Evolutionary conservation across 2,113 vertebrate species (phyloP).

Genomic region (Strix aluco): DNA sequence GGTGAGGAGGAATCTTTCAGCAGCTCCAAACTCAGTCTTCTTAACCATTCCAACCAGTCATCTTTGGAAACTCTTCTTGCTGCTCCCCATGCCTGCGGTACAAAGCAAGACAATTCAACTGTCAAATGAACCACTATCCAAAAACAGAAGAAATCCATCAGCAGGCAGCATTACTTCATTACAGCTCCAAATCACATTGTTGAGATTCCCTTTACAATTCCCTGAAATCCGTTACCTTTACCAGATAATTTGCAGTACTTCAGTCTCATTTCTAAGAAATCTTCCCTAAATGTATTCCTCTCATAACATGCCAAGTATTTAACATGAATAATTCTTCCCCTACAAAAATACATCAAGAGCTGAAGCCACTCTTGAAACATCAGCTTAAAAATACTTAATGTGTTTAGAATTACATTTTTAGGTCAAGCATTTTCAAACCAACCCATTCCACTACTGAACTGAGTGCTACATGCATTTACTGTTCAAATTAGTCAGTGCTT

Average conservation of each 20-base stretch:
- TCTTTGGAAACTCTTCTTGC: constrained; percentile 98
- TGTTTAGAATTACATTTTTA: background rate
- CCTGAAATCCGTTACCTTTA: background rate
- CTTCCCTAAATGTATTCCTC: background rate
- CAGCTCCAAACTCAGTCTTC: constrained; percentile 92
- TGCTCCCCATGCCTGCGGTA: constrained; percentile 92
- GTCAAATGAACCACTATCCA: background rate
- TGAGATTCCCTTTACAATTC: background rate
- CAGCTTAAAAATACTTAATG: background rate
- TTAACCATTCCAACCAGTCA: constrained; percentile 97
- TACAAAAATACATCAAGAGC: background rate
- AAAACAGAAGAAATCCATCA: background rate
- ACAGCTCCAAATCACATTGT: background rate
- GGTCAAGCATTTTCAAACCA: background rate
- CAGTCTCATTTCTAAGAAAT: background rate
- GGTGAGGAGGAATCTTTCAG: constrained; percentile 97
- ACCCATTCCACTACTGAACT: background rate
- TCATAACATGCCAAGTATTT: background rate
- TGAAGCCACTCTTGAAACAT: background rate
- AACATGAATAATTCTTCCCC: background rate
- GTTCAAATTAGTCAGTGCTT: background rate
- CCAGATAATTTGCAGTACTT: background rate
- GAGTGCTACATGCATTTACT: background rate
- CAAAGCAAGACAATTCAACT: background rate
- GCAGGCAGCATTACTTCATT: background rate